phyloP scores from a whole-genome alignment of 2,888 invertebrate species.

The Ellobium chinense region DNA sequence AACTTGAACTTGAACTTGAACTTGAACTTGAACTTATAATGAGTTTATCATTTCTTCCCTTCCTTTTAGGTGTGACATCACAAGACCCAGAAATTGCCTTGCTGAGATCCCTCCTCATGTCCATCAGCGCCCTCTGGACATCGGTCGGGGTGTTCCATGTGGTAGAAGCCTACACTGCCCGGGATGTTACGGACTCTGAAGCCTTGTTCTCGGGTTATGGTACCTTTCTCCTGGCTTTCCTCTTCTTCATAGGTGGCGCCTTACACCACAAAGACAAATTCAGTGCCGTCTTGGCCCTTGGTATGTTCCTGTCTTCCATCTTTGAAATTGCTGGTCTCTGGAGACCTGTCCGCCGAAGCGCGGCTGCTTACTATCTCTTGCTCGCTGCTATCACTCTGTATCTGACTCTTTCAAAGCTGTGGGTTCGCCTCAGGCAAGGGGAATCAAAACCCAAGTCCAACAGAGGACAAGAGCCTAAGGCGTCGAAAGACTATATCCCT shows the following conservation, averaged over 20 bases:
- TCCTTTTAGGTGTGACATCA: slow-evolving; percentile 60
- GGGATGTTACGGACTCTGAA: slow-evolving; percentile 43
- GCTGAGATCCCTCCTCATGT: slow-evolving; percentile 54
- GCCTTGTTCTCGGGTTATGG: slow-evolving; percentile 60
- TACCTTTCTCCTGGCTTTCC: slow-evolving; percentile 55
- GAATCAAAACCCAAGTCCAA: background rate
- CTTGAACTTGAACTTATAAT: no score
- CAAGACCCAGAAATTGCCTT: slow-evolving; percentile 52
- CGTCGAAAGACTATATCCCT: slow-evolving; percentile 56
- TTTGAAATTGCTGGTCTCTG: slow-evolving; percentile 59
- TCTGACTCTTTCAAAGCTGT: slow-evolving; percentile 45
- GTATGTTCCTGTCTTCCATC: slow-evolving; percentile 53
- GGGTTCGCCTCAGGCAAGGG: slow-evolving; percentile 43
- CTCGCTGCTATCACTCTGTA: slow-evolving; percentile 53
- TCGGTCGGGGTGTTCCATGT: slow-evolving; percentile 56
- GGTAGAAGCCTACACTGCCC: slow-evolving; percentile 38
- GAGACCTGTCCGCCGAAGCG: slow-evolving; percentile 54
- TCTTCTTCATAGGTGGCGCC: slow-evolving; percentile 52
- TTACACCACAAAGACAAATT: slow-evolving; percentile 51
- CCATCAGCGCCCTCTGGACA: slow-evolving; percentile 57
- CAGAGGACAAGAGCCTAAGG: background rate
- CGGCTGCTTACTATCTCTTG: slow-evolving; percentile 58
- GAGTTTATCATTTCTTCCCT: no score
- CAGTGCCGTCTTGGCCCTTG: slow-evolving; percentile 55
- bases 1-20: no score